Base-by-base conservation (phyloP, 2,113 vertebrate genomes). In the Pandion haliaetus region DNA sequence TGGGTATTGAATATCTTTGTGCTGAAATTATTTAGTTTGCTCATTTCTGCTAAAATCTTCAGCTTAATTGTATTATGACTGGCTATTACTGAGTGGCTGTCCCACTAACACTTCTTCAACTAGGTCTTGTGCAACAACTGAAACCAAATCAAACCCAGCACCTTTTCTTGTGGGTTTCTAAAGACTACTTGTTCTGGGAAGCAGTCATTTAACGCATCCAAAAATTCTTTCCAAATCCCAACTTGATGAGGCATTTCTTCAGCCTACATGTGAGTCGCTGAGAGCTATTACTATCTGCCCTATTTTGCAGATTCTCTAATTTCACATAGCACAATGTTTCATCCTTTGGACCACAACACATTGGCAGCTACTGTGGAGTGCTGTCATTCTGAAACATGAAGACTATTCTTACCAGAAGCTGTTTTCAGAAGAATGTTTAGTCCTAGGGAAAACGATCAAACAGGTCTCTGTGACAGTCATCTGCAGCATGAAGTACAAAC, bases 161-260 rank as follows among this genome's bases (percentile, higher is more conserved):
- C 40, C 45, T 85, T 93, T 88, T 90, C 36, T 36, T 81, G 79
- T 45, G 76, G 82, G 42, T 91, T 97, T 96, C 59, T 77, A 52
- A 86, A 88, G 89, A 59, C 23, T 12, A 70, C 36, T 14, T 88
- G 4, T 86, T 95, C 86, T 86, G 86, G 91, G 95, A 97, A 91
- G 72, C 40, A 92, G 59, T 42, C 20, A 66, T 57, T 83, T 69
- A 90, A 57, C n/a, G 50, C 9, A 14, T 71, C 77, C 62, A 86
- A 81, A 86, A 88, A 73, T 45, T 93, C 36, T 50, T 94, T 67
- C 80, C 55, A 94, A 95, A 94, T 70, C 50, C 50, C 55, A 84
- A 12, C 12, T 8, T 2, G 5, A 78, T 71, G 55, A 96, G 55
- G 50, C 45, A 70, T 83, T 92, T 73, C 34, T 90, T 93, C n/a